These are phyloP conservation scores for Gastracanthus pulcherrimus DNA, from an alignment of 2,888 invertebrate species.

Conservation along the genomic window DNA sequence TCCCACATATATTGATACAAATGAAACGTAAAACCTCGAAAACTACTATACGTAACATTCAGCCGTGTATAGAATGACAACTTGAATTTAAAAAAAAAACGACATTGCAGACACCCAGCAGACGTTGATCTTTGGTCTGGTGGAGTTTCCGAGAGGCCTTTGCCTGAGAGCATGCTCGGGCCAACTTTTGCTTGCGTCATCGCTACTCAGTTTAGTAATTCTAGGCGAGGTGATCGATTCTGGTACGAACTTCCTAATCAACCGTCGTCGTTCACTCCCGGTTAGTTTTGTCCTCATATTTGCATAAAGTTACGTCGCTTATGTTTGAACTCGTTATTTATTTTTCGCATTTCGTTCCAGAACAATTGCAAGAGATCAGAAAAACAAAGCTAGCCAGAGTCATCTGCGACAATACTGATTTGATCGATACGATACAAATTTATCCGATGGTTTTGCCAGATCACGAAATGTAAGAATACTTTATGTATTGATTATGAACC, in stretches of 20 bases:
- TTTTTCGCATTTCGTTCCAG: conserved; percentile 73
- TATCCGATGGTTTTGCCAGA: conserved; percentile 96
- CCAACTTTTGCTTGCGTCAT: conserved; percentile 97
- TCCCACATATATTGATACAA: too few relatives aligned
- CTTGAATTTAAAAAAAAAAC: conserved; percentile 4
- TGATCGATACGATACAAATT: conserved; percentile 93
- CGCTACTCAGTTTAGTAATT: conserved; percentile 94
- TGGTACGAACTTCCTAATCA: conserved; percentile 96
- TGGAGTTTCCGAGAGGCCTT: conserved; percentile 93
- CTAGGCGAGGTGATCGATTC: conserved; percentile 93
- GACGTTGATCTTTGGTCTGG: conserved; percentile 98
- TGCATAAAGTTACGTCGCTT: background rate
- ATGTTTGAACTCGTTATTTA: background rate
- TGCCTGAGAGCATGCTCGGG: conserved; percentile 95
- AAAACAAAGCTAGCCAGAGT: conserved; percentile 89
- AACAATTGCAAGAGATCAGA: conserved; percentile 90
- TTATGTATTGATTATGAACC: background rate
- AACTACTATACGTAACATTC: background rate
- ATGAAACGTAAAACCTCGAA: too few relatives aligned
- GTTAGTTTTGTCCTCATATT: conserved; percentile 66
- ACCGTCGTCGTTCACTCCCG: conserved; percentile 91
- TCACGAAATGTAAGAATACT: conserved; percentile 88
- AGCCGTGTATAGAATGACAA: background rate
- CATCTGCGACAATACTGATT: conserved; percentile 95
- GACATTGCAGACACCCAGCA: conserved; percentile 84